Base-by-base conservation (phyloP, 2,888 invertebrate genomes). In the Incurvaria masculella region DNA sequence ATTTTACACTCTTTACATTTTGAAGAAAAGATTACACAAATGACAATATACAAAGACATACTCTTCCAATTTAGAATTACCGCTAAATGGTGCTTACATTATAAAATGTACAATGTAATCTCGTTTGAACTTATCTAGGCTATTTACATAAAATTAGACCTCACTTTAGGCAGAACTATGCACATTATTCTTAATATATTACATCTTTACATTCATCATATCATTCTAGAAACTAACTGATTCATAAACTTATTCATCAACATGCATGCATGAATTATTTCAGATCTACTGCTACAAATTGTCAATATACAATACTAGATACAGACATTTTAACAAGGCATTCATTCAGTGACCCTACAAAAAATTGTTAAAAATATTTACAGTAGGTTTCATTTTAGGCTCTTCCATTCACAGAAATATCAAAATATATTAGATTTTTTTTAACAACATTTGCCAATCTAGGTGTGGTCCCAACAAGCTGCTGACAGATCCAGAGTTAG, bases 121-220 rank as follows among this genome's bases (percentile, higher is more conserved):
- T 78, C 66, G 67, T 69, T 75, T 69, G 68, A 66, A 71, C 72
- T 70, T 64, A 64, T 61, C 72, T 71, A 73, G 66, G 75, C 8
- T 78, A 78, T 78, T 74, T 78, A 78, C 78, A 78, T 76, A 76
- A 75, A 76, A 76, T 74, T 72, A 69, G 66, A 68, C 76, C 68
- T 72, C 66, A 70, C 68, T 70, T 75, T 33, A 33, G 33, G 33
- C 33, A 14, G 11, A 10, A 33, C 33, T 33, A 33, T 33, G 3
- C 33, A 33, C 33, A 14, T 3, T 33, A 33, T 6, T 33, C 8
- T 33, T 33, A 33, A 14, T 33, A 14, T 8, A 11, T 33, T 14
- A 5, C 5, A 8, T 33, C 14, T 33, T 14, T 11, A 33, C 14
- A 33, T 33, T 4, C 33, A 33, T 14, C 14, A 4, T 23, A 23